phyloP scores from a whole-genome alignment of 35 echinoderm and acorn worm species.

The Strongylocentrotus purpuratus region DNA sequence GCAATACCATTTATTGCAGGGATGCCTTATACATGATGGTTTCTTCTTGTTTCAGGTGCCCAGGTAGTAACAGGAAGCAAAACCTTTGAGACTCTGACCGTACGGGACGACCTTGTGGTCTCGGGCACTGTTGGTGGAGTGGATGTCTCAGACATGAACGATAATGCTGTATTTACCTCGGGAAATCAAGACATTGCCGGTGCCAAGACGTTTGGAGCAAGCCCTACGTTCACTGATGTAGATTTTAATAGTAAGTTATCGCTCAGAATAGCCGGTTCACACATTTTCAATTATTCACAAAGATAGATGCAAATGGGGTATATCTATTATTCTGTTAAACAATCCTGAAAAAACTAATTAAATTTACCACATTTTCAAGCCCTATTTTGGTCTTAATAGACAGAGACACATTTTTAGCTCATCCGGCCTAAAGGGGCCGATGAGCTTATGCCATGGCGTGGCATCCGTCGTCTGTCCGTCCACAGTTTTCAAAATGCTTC shows the following conservation, averaged over 20 bases:
- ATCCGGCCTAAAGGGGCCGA: too few species aligned
- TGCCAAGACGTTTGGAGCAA: not conserved
- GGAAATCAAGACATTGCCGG: conserved; percentile 26
- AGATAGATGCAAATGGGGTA: not conserved
- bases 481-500: too few species aligned
- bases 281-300: not conserved
- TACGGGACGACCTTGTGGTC: conserved; percentile 26
- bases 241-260: conserved; percentile 22
- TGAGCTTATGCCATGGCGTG: too few species aligned
- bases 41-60: not conserved
- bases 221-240: not conserved
- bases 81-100: conserved; percentile 16
- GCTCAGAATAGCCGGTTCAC: not conserved
- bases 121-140: not conserved
- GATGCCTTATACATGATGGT: not conserved
- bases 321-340: too few species aligned
- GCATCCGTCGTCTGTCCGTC: too few species aligned
- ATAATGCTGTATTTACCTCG: not conserved
- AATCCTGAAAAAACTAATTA: too few species aligned
- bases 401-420: too few species aligned
- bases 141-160: conserved; percentile 27
- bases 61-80: conserved; percentile 32
- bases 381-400: too few species aligned
- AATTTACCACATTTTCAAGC: too few species aligned
- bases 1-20: too few species aligned